Base-by-base conservation (phyloP, 2,113 vertebrate species). In the Nanorana parkeri region DNA sequence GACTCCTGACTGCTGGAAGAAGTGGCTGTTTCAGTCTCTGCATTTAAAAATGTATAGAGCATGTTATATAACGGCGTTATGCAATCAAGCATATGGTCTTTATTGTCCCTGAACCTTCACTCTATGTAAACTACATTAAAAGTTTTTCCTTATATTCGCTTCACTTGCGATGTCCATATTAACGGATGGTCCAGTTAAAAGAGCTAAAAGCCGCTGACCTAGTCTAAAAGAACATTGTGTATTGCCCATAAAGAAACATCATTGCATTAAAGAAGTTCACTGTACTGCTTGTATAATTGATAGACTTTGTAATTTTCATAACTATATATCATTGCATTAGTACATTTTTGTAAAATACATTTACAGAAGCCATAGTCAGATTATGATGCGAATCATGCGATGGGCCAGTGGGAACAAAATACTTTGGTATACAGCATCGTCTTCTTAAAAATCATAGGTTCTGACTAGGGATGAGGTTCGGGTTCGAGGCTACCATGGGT, bases 11-110 rank as follows among this genome's bases (percentile, higher is more conserved):
- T 56, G 52, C 64, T 67, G 52, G 61, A 76, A 3, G 23, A 32
- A 61, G 36, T 51, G 19, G 54, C n/a, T 17, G 55, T 68, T 69
- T 61, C 29, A 68, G 61, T n/a, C 63, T 26, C 17, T 24, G 51
- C 21, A 41, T n/a, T 51, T 76, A 75, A 68, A 67, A 83, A 60
- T 61, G 56, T 75, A 54, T 51, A 55, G 56, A 54, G 51, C n/a
- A 58, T 24, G 61, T 66, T 82, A 82, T 17, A 52, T 82, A 74
- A 74, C 61, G 19, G 28, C 47, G 67, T 41, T 75, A 75, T 56
- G 51, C 68, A 81, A 41, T 28, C 24, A 19, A 32, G 79, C 19
- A 29, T 28, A 15, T 19, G 5, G n/a, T 16, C 21, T 41, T 61
- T 28, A 41, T 60, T 5, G 13, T n/a, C 20, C 71, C 5, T 6